Percentiles rank a stretch among this genome's conserved stretches.
phyloP scores from a whole-genome alignment of 2,797 vertebrate species.

The Percopsis omiscomaycus region DNA sequence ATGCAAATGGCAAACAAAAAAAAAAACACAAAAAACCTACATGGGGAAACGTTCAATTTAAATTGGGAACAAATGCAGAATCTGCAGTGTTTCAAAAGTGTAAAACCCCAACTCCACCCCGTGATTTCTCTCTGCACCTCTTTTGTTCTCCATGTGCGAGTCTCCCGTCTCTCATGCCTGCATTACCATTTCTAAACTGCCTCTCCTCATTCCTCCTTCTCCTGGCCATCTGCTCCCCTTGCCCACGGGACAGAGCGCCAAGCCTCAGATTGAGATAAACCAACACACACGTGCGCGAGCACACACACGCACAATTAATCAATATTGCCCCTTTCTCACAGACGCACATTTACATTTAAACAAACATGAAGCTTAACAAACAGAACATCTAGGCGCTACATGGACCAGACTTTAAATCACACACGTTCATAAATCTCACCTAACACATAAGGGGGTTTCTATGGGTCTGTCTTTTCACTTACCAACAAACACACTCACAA shows the following conservation, averaged over 20 bases:
- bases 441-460: not conserved
- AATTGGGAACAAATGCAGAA: no score
- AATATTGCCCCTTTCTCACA: constrained; percentile 60
- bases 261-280: constrained; percentile 60
- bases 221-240: constrained; percentile 80
- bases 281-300: constrained; percentile 1
- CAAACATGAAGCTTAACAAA: constrained; percentile 34
- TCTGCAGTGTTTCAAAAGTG: constrained; percentile 32
- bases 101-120: constrained; percentile 53
- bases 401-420: constrained; percentile 15
- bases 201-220: constrained; percentile 73
- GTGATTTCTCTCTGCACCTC: constrained; percentile 44
- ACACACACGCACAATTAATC: constrained; percentile 52
- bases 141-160: constrained; percentile 67
- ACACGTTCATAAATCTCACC: not conserved
- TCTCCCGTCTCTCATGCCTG: constrained; percentile 70
- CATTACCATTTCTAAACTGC: constrained; percentile 79
- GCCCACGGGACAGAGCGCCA: constrained; percentile 77
- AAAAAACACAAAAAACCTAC: not conserved
- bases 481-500: not conserved
- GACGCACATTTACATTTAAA: constrained; percentile 31
- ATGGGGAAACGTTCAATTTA: no score
- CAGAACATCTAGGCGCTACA: constrained; percentile 4
- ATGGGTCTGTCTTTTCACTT: not conserved
- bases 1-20: constrained; percentile 52